phyloP scores from a whole-genome alignment of 1,140 invertebrate species.

The Lepidurus arcticus region DNA sequence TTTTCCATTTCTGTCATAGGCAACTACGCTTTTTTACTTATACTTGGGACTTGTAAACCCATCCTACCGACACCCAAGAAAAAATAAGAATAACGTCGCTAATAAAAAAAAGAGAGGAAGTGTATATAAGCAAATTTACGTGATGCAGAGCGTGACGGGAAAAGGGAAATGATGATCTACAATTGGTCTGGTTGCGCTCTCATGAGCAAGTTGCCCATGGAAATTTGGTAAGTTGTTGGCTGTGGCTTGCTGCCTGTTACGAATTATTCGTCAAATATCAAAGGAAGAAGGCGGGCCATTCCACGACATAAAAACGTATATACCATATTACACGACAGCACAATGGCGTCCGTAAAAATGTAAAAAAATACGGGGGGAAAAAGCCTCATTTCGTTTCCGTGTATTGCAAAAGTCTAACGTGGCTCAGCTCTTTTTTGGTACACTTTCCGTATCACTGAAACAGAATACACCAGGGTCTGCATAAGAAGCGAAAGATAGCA shows the following conservation, averaged over 20 bases:
- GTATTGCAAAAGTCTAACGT: neutral
- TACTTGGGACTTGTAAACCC: too few relatives aligned
- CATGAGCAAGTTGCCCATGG: slow-evolving; percentile 8
- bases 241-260: neutral
- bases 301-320: neutral
- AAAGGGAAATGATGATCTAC: slow-evolving; percentile 1
- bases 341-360: neutral
- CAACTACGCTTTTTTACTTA: too few relatives aligned
- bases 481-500: too few relatives aligned
- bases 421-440: too few relatives aligned
- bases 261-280: slow-evolving; percentile 11
- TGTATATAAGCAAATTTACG: slow-evolving; percentile 16
- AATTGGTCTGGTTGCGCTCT: slow-evolving; percentile 21
- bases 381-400: neutral
- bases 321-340: neutral
- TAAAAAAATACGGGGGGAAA: neutral
- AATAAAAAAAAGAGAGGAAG: slow-evolving; percentile 11
- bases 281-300: slow-evolving; percentile 5
- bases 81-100: neutral
- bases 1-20: too few relatives aligned
- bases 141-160: slow-evolving; percentile 10
- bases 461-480: too few relatives aligned
- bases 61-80: too few relatives aligned
- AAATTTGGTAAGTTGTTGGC: neutral
- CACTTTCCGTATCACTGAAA: too few relatives aligned